Percentiles rank a stretch among this genome's conserved stretches.
Conservation (phyloP, 23 tunicate genomes). For the Oikopleura albicans region DNA sequence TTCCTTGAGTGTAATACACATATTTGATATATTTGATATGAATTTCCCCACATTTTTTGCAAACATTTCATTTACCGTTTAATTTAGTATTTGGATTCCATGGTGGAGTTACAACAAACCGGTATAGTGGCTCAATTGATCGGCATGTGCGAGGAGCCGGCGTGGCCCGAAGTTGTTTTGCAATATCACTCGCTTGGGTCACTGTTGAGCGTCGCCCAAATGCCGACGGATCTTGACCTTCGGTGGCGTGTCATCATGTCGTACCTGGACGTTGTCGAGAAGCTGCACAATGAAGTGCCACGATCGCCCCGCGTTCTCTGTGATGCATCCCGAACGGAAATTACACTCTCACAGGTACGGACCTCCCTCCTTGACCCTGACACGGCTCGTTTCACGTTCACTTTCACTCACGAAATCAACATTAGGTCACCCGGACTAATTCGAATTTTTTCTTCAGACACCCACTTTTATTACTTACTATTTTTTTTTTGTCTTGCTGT, state of each 20-base stretch:
- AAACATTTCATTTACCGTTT: too few relatives aligned
- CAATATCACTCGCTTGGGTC: slow-evolving; percentile 10
- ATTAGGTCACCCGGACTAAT: too few relatives aligned
- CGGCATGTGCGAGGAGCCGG: slow-evolving; percentile 12
- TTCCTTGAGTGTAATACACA: too few relatives aligned
- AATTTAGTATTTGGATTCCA: slow-evolving; percentile 16
- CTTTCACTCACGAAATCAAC: too few relatives aligned
- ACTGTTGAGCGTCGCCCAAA: background rate
- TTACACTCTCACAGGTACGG: slow-evolving; percentile 14
- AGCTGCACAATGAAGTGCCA: background rate
- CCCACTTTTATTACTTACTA: too few relatives aligned
- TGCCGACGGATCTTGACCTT: slow-evolving; percentile 2
- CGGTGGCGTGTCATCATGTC: background rate
- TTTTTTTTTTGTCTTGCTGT: too few relatives aligned
- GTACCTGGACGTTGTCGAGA: slow-evolving; percentile 2
- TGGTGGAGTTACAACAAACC: slow-evolving; percentile 9
- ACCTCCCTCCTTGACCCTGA: too few relatives aligned
- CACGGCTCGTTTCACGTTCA: too few relatives aligned
- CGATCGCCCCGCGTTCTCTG: slow-evolving; percentile 3
- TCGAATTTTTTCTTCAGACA: too few relatives aligned
- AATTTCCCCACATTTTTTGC: too few relatives aligned
- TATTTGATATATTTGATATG: too few relatives aligned
- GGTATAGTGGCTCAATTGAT: slow-evolving; percentile 13
- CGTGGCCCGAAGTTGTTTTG: slow-evolving; percentile 10
- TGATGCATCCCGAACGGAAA: slow-evolving; percentile 6